Evolutionary conservation across 1,140 invertebrate genomes (phyloP), one percentile per base, ranked within the genome.

Genomic region (Nixonia krombeini): DNA sequence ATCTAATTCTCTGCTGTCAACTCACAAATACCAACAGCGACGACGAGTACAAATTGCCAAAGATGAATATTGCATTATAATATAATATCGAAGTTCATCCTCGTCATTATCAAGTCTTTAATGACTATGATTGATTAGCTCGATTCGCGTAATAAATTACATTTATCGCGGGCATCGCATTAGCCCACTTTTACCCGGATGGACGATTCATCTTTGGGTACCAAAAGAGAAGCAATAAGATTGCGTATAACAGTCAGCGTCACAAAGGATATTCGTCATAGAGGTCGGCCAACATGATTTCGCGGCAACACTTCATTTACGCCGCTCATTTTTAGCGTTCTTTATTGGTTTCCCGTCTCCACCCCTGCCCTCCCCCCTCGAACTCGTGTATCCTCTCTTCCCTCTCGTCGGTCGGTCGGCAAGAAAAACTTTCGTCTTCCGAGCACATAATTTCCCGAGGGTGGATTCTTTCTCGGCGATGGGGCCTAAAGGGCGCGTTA

Each of bases 381-480:
- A n/a, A n/a, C 0, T 41, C 13, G 13, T 13, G 28, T 9, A 31
- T 5, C 25, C 2, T 26, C 4, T 9, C 25, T 26, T 9, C 4
- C 25, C 4, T 9, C 4, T 5, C 25, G 9, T 9, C 25, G 9
- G 25, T 9, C 4, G 9, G 25, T 26, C 25, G 9, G 10, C 17
- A 12, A 21, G 12, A 44, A 71, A 57, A 67, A 64, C 44, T 62
- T 47, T 58, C 25, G 12, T 28, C 46, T 44, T 40, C 25, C 45
- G 15, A 53, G 45, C 26, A 50, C 37, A 75, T 81, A 80, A 82
- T 81, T 82, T 81, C 78, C 72, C 76, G 73, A 74, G 74, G 75
- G 78, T 79, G 73, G 76, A 79, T 80, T 80, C 52, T 76, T 76
- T 56, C 69, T 55, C 28, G 44, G 55, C 52, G 42, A 65, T 67